These are phyloP conservation scores for Hydrolagus affinis DNA, from an alignment of 2,113 vertebrate genomes.

Conservation along the genomic window DNA sequence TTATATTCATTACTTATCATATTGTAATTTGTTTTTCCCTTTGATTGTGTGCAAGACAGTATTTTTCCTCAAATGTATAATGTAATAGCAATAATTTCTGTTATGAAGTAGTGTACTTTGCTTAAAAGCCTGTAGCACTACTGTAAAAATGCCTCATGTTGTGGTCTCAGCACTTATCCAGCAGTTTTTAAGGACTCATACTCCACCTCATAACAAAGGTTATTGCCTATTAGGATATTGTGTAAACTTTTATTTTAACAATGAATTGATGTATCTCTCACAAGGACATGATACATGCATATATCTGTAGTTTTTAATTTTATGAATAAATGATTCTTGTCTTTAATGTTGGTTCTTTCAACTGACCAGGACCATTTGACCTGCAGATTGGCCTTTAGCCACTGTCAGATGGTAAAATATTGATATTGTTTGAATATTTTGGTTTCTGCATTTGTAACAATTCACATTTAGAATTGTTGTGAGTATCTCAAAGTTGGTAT, in stretches of 20 bases:
- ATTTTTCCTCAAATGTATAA: slow-evolving; percentile 18
- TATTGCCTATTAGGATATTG: slow-evolving; percentile 9
- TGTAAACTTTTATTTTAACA: not conserved
- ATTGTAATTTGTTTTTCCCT: not conserved
- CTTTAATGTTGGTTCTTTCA: slow-evolving; percentile 20
- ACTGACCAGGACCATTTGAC: slow-evolving; percentile 14
- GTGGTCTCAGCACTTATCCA: slow-evolving; percentile 25
- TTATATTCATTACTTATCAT: not conserved
- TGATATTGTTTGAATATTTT: slow-evolving; percentile 61
- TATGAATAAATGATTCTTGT: slow-evolving; percentile 2
- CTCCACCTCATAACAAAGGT: slow-evolving; percentile 4
- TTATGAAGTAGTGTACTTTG: slow-evolving; percentile 24
- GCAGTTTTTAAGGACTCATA: slow-evolving; percentile 20
- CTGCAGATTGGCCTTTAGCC: slow-evolving; percentile 37
- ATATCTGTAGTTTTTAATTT: slow-evolving; percentile 6
- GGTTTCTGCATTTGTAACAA: not conserved
- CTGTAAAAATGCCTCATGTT: not conserved
- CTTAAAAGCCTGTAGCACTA: slow-evolving; percentile 23
- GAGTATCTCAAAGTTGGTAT: slow-evolving; percentile 16
- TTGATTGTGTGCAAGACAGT: not conserved
- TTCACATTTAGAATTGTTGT: slow-evolving; percentile 14
- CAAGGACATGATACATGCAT: not conserved
- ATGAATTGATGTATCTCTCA: slow-evolving; percentile 16
- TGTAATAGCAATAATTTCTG: slow-evolving; percentile 24
- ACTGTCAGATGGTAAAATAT: slow-evolving; percentile 62